Conservation (phyloP, 2,113 vertebrate species). For the Corvus hawaiiensis region DNA sequence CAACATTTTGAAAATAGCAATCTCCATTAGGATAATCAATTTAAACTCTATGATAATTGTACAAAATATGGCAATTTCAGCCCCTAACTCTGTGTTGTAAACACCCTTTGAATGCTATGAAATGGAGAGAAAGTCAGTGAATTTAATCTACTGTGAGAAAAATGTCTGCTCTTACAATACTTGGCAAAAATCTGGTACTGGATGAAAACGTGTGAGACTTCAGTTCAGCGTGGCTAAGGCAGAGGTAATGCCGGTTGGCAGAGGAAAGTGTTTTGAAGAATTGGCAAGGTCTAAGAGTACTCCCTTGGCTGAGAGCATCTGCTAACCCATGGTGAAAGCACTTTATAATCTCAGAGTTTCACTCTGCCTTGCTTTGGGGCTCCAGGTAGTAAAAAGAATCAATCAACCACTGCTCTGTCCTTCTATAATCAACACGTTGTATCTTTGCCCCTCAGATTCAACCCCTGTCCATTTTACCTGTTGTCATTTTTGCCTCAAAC, state of each 20-base stretch:
- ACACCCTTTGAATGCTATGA: neutral
- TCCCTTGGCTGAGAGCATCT: slow-evolving; percentile 47
- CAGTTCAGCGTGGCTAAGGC: neutral
- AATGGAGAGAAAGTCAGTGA: neutral
- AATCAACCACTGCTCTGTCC: neutral
- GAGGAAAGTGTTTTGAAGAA: slow-evolving; percentile 19
- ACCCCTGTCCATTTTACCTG: neutral
- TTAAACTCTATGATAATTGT: neutral
- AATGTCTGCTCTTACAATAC: neutral
- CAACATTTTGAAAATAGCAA: neutral
- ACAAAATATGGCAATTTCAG: slow-evolving; percentile 1
- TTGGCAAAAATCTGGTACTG: slow-evolving; percentile 29
- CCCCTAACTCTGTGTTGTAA: neutral
- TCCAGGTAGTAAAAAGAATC: neutral
- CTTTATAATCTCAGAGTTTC: neutral
- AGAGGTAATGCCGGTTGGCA: slow-evolving; percentile 41
- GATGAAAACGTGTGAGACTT: slow-evolving; percentile 8
- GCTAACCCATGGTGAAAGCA: neutral
- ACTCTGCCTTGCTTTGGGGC: neutral
- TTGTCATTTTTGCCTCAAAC: neutral
- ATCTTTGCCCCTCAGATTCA: neutral
- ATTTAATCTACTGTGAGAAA: neutral
- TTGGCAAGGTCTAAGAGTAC: slow-evolving; percentile 22
- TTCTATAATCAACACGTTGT: neutral
- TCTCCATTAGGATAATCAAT: neutral